A percentile compares a stretch with the other conserved stretches of the same genome.
phyloP scores from a whole-genome alignment of 2,797 vertebrate genomes.

The Strix occidentalis region DNA sequence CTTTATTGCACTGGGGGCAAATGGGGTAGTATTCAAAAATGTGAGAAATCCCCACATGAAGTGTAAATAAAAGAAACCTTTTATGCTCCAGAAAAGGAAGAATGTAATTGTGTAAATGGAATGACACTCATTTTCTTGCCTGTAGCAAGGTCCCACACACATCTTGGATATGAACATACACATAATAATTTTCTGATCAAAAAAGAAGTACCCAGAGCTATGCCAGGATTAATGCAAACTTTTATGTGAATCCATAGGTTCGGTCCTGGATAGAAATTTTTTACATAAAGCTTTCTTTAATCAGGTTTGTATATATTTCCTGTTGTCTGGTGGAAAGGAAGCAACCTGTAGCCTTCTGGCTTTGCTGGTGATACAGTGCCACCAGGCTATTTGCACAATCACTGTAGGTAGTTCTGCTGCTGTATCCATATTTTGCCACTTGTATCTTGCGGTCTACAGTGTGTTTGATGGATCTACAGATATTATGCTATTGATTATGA shows the following conservation, averaged over 20 bases:
- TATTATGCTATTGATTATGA: neutral
- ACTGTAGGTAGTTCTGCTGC: neutral
- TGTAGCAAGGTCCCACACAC: neutral
- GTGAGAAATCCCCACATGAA: neutral
- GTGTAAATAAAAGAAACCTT: neutral
- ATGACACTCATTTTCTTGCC: neutral
- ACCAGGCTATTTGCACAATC: neutral
- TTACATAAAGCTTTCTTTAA: neutral
- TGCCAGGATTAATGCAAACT: neutral
- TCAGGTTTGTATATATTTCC: neutral
- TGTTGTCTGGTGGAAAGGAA: neutral
- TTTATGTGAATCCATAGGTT: neutral
- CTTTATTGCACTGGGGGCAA: slow-evolving; percentile 3
- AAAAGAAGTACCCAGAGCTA: neutral
- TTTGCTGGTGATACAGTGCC: neutral
- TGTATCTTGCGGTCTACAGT: neutral
- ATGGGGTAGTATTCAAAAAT: neutral
- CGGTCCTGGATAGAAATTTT: neutral
- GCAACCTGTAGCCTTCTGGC: neutral
- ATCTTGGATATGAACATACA: neutral
- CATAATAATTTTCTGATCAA: neutral
- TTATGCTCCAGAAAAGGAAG: neutral
- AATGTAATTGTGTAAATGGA: neutral
- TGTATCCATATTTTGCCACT: neutral
- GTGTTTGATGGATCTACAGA: neutral